Percentiles rank a stretch among this genome's conserved stretches.
Conservation (phyloP, 2,888 invertebrate species). For the Morpho achilles region DNA sequence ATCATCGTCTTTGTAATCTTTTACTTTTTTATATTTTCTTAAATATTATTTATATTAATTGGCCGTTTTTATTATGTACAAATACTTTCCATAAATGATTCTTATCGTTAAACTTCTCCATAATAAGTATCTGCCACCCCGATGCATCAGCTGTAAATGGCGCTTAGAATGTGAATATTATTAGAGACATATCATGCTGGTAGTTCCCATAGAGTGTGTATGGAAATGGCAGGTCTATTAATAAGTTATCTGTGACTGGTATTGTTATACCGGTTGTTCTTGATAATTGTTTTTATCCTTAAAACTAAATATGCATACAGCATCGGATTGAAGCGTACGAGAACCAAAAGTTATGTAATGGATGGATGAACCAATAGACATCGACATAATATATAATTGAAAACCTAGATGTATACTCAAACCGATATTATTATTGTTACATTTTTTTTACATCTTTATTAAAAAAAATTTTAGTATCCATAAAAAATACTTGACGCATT, state of each 20-base stretch:
- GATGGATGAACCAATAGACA: too few relatives aligned
- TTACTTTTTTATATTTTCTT: neutral
- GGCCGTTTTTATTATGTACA: too few relatives aligned
- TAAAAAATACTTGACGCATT: too few relatives aligned
- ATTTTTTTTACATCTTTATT: too few relatives aligned
- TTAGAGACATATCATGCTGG: conserved; percentile 23
- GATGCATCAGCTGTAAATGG: conserved; percentile 25
- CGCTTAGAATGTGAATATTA: conserved; percentile 27
- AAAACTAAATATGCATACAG: conserved; percentile 2
- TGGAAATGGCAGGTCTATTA: conserved; percentile 30
- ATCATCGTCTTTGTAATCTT: neutral
- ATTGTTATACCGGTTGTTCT: conserved; percentile 7
- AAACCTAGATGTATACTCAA: too few relatives aligned
- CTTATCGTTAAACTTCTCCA: conserved; percentile 23
- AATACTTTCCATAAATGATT: conserved; percentile 5
- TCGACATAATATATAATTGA: too few relatives aligned
- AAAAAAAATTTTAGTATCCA: too few relatives aligned
- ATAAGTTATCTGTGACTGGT: conserved; percentile 20
- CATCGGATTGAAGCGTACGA: neutral
- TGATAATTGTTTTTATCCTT: conserved; percentile 18
- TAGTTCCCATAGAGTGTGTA: conserved; percentile 27
- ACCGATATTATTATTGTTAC: too few relatives aligned
- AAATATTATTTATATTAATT: neutral
- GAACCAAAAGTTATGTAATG: neutral
- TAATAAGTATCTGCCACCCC: conserved; percentile 17